phyloP scores from a whole-genome alignment of 2,888 invertebrate species.

The Antitype chi region DNA sequence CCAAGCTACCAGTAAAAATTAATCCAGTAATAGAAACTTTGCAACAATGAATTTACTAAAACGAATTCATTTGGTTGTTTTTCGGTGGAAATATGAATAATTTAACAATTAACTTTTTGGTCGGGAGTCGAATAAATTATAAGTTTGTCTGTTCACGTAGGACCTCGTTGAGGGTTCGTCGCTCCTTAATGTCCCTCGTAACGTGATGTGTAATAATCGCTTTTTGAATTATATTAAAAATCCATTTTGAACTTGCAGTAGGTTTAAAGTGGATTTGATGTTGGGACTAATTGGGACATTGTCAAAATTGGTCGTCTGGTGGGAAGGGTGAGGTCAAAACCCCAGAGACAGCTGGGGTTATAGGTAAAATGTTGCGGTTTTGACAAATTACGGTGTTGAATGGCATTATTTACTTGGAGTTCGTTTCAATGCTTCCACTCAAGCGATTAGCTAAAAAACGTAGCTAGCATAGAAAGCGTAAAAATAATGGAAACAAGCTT shows the following conservation, averaged over 20 bases:
- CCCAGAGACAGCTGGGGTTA: too few relatives aligned
- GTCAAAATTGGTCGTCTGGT: not conserved
- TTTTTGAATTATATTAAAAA: constrained; percentile 41
- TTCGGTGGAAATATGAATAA: constrained; percentile 46
- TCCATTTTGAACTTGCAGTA: constrained; percentile 12
- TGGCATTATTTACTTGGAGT: not conserved
- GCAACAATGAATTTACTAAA: constrained; percentile 11
- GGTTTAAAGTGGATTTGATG: constrained; percentile 12
- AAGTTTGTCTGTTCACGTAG: constrained; percentile 55
- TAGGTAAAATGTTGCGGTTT: not conserved
- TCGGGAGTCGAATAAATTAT: constrained; percentile 44
- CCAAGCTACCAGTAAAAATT: not conserved
- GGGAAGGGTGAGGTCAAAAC: not conserved
- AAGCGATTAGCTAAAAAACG: not conserved
- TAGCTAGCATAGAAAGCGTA: not conserved
- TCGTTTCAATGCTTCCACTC: not conserved
- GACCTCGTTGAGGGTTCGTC: constrained; percentile 20
- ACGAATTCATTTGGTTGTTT: constrained; percentile 46
- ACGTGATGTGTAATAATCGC: constrained; percentile 47
- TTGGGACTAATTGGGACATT: not conserved
- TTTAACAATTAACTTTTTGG: constrained; percentile 48
- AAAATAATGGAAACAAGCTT: not conserved
- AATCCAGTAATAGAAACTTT: constrained; percentile 9
- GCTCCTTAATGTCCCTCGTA: constrained; percentile 6
- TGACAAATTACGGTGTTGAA: not conserved